phyloP scores from a whole-genome alignment of 2,888 invertebrate species.

The Abrostola tripartita region DNA sequence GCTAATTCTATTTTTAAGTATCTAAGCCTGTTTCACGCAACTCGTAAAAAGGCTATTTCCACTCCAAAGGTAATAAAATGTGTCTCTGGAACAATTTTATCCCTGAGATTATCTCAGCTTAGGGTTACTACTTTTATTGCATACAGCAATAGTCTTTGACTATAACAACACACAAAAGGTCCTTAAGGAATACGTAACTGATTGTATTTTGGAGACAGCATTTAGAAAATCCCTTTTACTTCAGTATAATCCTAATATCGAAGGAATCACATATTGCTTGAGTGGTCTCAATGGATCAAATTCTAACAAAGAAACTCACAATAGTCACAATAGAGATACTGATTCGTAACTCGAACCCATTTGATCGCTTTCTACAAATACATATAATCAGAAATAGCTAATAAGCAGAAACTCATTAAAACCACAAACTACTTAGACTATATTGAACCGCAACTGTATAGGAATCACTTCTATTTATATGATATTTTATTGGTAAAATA shows the following conservation, averaged over 20 bases:
- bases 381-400: too few relatives aligned
- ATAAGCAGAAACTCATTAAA: too few relatives aligned
- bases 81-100: conserved; percentile 66
- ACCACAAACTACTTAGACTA: too few relatives aligned
- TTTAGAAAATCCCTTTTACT: conserved; percentile 14
- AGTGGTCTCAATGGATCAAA: not conserved
- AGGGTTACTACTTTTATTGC: conserved; percentile 61
- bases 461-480: conserved; percentile 18
- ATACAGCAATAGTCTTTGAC: conserved; percentile 60
- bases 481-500: conserved; percentile 30
- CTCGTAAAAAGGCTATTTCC: conserved; percentile 74
- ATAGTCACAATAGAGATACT: too few relatives aligned
- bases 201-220: conserved; percentile 57
- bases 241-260: not conserved
- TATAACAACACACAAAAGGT: conserved; percentile 63
- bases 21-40: conserved; percentile 59
- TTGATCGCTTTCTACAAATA: too few relatives aligned
- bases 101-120: conserved; percentile 64
- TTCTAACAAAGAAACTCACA: not conserved
- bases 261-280: not conserved
- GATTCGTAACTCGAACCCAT: too few relatives aligned
- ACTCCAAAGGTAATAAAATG: conserved; percentile 69
- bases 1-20: conserved; percentile 60
- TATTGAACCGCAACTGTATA: too few relatives aligned
- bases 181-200: conserved; percentile 56